Evolutionary conservation across 1,140 invertebrate species (phyloP).

Genomic region (Olivierus martensii): DNA sequence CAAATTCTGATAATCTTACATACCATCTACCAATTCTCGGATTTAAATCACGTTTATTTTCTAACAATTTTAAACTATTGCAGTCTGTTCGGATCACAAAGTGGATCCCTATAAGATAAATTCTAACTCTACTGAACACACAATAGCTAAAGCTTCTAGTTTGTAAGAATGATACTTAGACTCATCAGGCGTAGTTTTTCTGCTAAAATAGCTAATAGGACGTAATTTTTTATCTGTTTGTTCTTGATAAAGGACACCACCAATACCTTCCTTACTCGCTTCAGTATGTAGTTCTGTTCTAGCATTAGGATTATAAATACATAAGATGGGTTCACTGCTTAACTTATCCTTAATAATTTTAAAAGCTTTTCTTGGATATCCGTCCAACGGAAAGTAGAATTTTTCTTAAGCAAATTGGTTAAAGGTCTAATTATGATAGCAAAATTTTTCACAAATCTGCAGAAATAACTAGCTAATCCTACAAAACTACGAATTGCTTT

Average conservation of each 20-base stretch:
- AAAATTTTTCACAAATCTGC: conserved; percentile 28
- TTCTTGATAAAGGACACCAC: background rate
- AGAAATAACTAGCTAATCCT: conserved; percentile 28
- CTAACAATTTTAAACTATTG: background rate
- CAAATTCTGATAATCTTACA: no score
- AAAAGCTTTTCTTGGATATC: conserved; percentile 9
- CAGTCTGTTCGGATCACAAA: background rate
- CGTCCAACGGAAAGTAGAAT: conserved; percentile 6
- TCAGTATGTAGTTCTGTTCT: no score
- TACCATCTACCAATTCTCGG: no score
- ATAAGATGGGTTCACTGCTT: background rate
- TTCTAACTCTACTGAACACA: no score
- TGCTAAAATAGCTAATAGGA: background rate
- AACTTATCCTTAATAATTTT: conserved; percentile 7
- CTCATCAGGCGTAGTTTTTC: background rate
- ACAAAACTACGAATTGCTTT: conserved; percentile 1
- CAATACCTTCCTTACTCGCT: no score
- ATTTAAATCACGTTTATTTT: no score
- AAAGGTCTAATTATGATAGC: conserved; percentile 21
- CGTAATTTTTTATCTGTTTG: background rate
- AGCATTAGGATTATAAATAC: no score
- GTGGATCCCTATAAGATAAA: background rate
- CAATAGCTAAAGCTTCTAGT: conserved; percentile 1
- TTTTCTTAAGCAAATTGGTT: conserved; percentile 20
- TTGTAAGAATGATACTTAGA: background rate